These are phyloP conservation scores for Drosophila subsilvestris DNA, from an alignment of 2,888 invertebrate species.

Conservation along the genomic window DNA sequence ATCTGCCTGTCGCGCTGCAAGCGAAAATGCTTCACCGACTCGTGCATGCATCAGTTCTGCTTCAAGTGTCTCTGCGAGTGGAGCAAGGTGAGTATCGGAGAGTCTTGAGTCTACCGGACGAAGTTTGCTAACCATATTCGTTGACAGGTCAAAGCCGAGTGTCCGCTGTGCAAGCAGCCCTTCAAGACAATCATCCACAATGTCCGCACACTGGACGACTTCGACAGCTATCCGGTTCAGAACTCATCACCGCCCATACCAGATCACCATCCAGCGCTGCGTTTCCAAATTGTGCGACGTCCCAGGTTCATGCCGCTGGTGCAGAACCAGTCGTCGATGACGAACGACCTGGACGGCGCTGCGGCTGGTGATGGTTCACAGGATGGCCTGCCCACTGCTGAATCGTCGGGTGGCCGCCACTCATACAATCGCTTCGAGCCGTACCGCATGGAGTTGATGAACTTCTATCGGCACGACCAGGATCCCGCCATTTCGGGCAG, in stretches of 20 bases:
- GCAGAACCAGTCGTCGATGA: conserved; percentile 55
- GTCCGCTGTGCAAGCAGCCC: conserved; percentile 96
- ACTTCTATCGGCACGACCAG: conserved; percentile 79
- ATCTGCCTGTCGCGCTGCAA: conserved; percentile 94
- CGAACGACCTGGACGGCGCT: conserved; percentile 48
- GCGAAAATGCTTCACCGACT: conserved; percentile 96
- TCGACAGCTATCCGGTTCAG: conserved; percentile 91
- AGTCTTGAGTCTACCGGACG: neutral
- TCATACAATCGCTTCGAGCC: conserved; percentile 64
- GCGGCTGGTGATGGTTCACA: conserved; percentile 39
- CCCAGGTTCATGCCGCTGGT: conserved; percentile 51
- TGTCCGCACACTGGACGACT: conserved; percentile 93
- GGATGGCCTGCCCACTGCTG: conserved; percentile 34
- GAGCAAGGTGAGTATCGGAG: conserved; percentile 89
- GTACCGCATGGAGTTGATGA: conserved; percentile 77
- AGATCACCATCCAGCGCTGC: conserved; percentile 59
- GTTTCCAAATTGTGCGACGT: conserved; percentile 60
- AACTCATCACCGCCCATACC: conserved; percentile 63
- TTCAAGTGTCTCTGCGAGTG: conserved; percentile 96
- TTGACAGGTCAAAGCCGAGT: conserved; percentile 93
- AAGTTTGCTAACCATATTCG: neutral
- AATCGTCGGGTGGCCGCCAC: conserved; percentile 37
- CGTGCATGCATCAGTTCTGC: conserved; percentile 97
- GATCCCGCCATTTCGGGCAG: conserved; percentile 65
- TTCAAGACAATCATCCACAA: conserved; percentile 97